Evolutionary conservation across 2,888 invertebrate species (phyloP).

Genomic region (Phytoseiulus persimilis): DNA sequence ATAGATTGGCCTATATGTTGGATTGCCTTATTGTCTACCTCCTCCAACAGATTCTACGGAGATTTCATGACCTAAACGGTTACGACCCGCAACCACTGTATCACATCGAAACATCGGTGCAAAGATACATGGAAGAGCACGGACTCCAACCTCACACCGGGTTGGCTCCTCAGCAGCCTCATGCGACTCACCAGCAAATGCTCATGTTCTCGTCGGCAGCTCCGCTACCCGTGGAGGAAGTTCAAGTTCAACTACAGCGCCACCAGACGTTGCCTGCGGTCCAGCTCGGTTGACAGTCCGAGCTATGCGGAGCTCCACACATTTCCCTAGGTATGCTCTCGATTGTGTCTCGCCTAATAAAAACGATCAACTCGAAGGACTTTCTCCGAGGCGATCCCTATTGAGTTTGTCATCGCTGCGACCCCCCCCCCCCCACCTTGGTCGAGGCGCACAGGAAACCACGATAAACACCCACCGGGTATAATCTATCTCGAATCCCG

Average conservation of each 20-base stretch:
- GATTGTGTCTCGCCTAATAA: too few species aligned
- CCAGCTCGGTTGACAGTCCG: background rate
- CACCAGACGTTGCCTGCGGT: background rate
- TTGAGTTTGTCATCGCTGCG: too few species aligned
- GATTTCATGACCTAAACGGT: slow-evolving; percentile 18
- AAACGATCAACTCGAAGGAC: too few species aligned
- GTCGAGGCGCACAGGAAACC: too few species aligned
- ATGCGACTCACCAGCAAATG: background rate
- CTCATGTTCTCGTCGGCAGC: background rate
- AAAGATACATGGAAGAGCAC: slow-evolving; percentile 7
- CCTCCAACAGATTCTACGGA: background rate
- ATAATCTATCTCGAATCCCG: too few species aligned
- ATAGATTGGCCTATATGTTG: too few species aligned
- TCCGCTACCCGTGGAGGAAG: background rate
- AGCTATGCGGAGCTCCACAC: too few species aligned
- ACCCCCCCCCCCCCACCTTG: too few species aligned
- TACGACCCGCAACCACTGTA: slow-evolving; percentile 14
- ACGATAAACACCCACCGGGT: too few species aligned
- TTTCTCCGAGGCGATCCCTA: too few species aligned
- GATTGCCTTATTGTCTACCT: background rate
- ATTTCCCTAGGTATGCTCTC: too few species aligned
- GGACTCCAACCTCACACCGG: background rate
- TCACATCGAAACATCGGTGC: background rate
- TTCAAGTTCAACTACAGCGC: background rate
- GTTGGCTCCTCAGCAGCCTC: background rate